phyloP scores from a whole-genome alignment of 2,888 invertebrate genomes.

The Unio delphinus region DNA sequence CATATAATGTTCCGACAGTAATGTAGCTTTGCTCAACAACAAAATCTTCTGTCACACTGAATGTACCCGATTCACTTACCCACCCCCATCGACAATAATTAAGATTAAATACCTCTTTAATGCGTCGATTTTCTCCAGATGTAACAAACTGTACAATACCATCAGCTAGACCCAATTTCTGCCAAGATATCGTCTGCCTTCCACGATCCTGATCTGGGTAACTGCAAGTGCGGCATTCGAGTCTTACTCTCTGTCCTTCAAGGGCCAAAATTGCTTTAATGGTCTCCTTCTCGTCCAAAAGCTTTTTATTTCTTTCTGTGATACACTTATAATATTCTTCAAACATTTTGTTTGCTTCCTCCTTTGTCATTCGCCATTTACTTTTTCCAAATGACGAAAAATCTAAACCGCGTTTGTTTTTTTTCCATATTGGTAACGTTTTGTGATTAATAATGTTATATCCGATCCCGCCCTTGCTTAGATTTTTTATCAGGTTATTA shows the following conservation, averaged over 20 bases:
- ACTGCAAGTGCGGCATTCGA: conserved; percentile 46
- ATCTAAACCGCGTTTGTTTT: no score
- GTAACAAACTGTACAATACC: conserved; percentile 21
- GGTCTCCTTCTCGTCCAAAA: conserved; percentile 15
- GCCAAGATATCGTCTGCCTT: conserved; percentile 38
- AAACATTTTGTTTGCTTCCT: conserved; percentile 36
- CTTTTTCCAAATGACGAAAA: background rate
- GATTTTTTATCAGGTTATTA: no score
- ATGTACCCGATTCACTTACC: no score
- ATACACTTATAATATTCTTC: conserved; percentile 50
- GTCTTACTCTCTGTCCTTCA: conserved; percentile 49
- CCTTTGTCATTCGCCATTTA: conserved; percentile 30
- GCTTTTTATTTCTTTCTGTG: conserved; percentile 15
- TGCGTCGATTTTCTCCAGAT: no score
- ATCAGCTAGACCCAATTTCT: conserved; percentile 38
- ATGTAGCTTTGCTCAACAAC: no score
- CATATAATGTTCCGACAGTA: no score
- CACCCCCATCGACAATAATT: no score
- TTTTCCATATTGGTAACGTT: no score
- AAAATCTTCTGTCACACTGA: no score
- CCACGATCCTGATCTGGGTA: conserved; percentile 31
- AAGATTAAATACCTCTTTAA: background rate
- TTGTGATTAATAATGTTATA: no score
- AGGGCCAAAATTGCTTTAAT: conserved; percentile 48
- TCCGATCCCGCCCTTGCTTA: no score